Conservation (phyloP, 2,888 invertebrate genomes). For the Eledone cirrhosa region DNA sequence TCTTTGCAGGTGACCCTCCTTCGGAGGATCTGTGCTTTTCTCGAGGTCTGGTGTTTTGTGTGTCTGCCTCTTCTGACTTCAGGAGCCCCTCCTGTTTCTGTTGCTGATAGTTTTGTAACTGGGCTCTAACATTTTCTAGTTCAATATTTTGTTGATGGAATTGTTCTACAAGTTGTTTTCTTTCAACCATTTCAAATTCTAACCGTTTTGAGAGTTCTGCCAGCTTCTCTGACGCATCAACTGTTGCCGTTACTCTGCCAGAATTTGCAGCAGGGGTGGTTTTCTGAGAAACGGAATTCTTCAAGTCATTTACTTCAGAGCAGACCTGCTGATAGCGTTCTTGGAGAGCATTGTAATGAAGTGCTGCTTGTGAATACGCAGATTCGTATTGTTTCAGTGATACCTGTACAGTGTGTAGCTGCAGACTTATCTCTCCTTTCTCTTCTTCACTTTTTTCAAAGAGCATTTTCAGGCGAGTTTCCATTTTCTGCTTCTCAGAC, state of each 20-base stretch:
- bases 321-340: constrained; percentile 55
- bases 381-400: constrained; percentile 52
- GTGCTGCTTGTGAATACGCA: constrained; percentile 55
- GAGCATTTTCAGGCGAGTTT: constrained; percentile 68
- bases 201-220: constrained; percentile 23
- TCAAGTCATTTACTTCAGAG: constrained; percentile 26
- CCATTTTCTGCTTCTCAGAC: constrained; percentile 71
- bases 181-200: neutral
- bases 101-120: neutral
- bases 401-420: constrained; percentile 61
- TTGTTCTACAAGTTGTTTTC: neutral
- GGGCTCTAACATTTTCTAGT: neutral
- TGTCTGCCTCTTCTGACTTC: neutral
- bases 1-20: constrained; percentile 39
- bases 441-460: constrained; percentile 58
- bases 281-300: neutral
- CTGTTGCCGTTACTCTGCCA: constrained; percentile 64
- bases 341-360: constrained; percentile 57
- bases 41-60: constrained; percentile 27
- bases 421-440: constrained; percentile 68
- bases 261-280: constrained; percentile 25
- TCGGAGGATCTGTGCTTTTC: constrained; percentile 38
- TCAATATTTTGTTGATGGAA: neutral
- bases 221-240: constrained; percentile 66
- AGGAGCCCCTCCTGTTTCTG: neutral